Conservation (phyloP, 92 coral and sea anemone species). For the Actinostola sp. region DNA sequence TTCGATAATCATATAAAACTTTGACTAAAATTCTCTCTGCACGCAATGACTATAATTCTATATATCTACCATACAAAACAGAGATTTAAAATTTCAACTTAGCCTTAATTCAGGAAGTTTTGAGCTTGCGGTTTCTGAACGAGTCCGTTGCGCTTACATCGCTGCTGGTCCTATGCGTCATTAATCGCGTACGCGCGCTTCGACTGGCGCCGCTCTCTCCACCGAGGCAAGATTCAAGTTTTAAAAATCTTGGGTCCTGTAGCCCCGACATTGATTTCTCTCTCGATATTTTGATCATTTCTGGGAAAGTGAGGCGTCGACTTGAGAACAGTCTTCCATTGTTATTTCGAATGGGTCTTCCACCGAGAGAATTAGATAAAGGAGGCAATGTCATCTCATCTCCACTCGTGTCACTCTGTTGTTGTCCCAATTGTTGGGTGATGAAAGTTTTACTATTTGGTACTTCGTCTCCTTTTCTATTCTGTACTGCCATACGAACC, state of each 20-base stretch:
- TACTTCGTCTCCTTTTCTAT: conserved; percentile 12
- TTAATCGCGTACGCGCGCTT: conserved; percentile 12
- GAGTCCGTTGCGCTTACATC: neutral
- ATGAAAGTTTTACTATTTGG: conserved; percentile 27
- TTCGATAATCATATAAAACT: neutral
- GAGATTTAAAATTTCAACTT: neutral
- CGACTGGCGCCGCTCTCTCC: neutral
- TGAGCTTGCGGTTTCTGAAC: neutral
- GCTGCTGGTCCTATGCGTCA: neutral
- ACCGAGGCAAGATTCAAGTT: conserved; percentile 69
- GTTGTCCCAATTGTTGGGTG: conserved; percentile 31
- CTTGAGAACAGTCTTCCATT: conserved; percentile 38
- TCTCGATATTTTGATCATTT: conserved; percentile 72
- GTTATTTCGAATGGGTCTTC: conserved; percentile 18
- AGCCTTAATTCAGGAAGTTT: neutral
- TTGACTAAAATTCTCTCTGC: neutral
- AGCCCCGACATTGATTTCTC: conserved; percentile 74
- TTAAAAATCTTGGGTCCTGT: conserved; percentile 76
- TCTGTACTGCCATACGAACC: conserved; percentile 70
- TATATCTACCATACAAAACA: neutral
- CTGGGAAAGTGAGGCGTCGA: conserved; percentile 70
- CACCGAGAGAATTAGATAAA: conserved; percentile 7
- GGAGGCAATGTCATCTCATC: conserved; percentile 39
- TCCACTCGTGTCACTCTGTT: neutral
- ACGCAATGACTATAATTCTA: neutral